phyloP scores from a whole-genome alignment of 2,113 vertebrate species.

The Scalopus aquaticus region DNA sequence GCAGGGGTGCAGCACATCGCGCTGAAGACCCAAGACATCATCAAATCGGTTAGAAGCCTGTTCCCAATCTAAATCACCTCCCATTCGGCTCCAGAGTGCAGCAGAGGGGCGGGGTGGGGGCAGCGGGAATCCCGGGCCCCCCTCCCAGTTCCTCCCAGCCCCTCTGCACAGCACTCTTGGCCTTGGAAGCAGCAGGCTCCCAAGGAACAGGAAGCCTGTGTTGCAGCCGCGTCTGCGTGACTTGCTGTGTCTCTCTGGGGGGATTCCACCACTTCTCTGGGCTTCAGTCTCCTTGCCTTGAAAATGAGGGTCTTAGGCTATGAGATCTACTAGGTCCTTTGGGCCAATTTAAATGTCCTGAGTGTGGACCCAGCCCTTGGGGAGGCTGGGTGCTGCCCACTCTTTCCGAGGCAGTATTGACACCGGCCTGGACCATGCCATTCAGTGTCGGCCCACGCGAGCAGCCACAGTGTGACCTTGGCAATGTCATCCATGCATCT shows the following conservation, averaged over 20 bases:
- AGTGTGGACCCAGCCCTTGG: neutral
- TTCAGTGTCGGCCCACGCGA: neutral
- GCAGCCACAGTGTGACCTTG: neutral
- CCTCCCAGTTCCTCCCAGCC: no score
- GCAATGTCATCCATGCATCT: neutral
- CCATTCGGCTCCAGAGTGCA: neutral
- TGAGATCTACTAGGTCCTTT: neutral
- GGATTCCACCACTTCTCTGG: neutral
- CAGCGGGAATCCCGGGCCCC: neutral
- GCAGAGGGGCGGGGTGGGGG: neutral
- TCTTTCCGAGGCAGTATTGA: neutral
- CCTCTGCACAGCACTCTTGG: neutral
- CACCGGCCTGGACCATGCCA: neutral
- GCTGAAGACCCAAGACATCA: constrained; percentile 94
- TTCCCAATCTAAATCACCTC: neutral
- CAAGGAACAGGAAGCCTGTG: neutral
- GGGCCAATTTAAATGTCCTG: neutral
- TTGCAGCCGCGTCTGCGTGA: neutral
- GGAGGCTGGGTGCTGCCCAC: neutral
- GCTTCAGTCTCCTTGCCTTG: neutral
- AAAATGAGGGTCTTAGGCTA: neutral
- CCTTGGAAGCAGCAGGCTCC: neutral
- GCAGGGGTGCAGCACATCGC: constrained; percentile 97
- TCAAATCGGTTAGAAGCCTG: constrained; percentile 85
- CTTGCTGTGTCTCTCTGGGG: neutral